phyloP scores from a whole-genome alignment of 2,888 invertebrate species.

The Drosophila ustulata region DNA sequence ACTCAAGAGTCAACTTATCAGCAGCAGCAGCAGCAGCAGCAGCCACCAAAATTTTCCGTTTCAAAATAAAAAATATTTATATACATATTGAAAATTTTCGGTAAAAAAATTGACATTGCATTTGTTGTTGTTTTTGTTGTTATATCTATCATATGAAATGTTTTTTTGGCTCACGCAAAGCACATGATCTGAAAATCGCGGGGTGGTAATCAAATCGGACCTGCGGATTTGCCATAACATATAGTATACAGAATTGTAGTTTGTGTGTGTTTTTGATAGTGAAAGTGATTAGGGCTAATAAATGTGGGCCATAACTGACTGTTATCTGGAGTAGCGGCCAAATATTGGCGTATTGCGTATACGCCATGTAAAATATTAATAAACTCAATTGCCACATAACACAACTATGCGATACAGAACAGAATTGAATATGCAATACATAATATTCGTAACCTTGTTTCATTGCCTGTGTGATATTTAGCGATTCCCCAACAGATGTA shows the following conservation, averaged over 20 bases:
- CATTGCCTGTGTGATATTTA: conserved; percentile 13
- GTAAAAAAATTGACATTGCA: background rate
- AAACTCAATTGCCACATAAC: conserved; percentile 13
- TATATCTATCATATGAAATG: conserved; percentile 20
- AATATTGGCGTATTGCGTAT: conserved; percentile 17
- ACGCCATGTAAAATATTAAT: conserved; percentile 33
- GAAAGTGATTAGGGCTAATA: conserved; percentile 47
- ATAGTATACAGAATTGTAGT: conserved; percentile 22
- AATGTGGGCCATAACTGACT: conserved; percentile 16
- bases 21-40: conserved; percentile 1
- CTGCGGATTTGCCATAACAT: conserved; percentile 22
- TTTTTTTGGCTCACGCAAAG: conserved; percentile 46
- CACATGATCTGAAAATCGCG: conserved; percentile 57
- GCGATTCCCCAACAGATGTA: conserved; percentile 6
- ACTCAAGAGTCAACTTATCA: conserved; percentile 21
- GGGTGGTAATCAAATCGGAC: conserved; percentile 37
- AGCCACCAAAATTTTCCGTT: conserved; percentile 28
- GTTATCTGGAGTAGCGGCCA: conserved; percentile 9
- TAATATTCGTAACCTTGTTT: background rate
- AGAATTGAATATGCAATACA: background rate
- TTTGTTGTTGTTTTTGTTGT: background rate
- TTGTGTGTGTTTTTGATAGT: conserved; percentile 41
- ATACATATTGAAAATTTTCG: conserved; percentile 5
- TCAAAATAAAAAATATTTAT: conserved; percentile 22
- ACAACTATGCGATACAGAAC: conserved; percentile 11